Evolutionary conservation across 2,888 invertebrate species (phyloP).

Genomic region (Hofmannophila pseudospretella): DNA sequence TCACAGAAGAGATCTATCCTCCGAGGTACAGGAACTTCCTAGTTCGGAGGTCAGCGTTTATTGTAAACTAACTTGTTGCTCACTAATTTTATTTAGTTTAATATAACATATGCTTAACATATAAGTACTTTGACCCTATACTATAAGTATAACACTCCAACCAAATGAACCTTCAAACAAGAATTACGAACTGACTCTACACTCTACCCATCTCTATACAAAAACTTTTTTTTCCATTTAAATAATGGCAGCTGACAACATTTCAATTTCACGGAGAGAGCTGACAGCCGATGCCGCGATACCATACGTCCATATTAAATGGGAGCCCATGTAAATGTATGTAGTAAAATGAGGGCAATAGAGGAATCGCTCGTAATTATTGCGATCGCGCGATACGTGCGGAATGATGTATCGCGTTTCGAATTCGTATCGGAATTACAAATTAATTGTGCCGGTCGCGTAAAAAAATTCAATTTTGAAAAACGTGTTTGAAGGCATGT

Average conservation of each 20-base stretch:
- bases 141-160: too few relatives aligned
- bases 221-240: constrained; percentile 9
- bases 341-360: constrained; percentile 22
- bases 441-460: constrained; percentile 17
- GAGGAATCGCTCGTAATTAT: constrained; percentile 31
- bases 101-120: too few relatives aligned
- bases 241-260: constrained; percentile 45
- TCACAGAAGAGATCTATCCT: too few relatives aligned
- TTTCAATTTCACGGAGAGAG: constrained; percentile 52
- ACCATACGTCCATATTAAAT: constrained; percentile 39
- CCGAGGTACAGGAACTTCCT: too few relatives aligned
- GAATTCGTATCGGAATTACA: constrained; percentile 30
- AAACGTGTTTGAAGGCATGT: too few relatives aligned
- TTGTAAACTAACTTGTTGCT: too few relatives aligned
- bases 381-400: constrained; percentile 27
- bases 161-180: too few relatives aligned
- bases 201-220: background rate
- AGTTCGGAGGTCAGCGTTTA: too few relatives aligned
- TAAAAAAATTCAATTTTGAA: too few relatives aligned
- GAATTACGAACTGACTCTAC: background rate
- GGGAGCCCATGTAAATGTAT: constrained; percentile 26
- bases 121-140: too few relatives aligned
- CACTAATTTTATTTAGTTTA: too few relatives aligned
- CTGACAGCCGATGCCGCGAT: constrained; percentile 54
- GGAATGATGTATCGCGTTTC: constrained; percentile 46